These are phyloP conservation scores for Ormyrus thymus DNA, from an alignment of 2,888 invertebrate genomes.

Conservation along the genomic window DNA sequence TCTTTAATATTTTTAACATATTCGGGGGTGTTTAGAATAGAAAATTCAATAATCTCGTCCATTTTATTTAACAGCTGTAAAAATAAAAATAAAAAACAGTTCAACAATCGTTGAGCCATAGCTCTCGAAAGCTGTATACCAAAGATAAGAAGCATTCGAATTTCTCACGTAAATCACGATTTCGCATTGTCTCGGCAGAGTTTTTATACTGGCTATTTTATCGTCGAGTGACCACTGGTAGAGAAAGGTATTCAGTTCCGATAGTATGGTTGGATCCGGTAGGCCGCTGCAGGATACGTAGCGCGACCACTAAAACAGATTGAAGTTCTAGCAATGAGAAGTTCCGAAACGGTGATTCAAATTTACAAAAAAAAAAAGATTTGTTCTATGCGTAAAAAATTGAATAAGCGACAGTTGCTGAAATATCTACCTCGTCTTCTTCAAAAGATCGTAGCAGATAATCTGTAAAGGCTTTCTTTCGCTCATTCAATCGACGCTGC, in stretches of 20 bases:
- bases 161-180: constrained; percentile 66
- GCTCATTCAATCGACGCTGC: constrained; percentile 57
- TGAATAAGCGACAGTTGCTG: not conserved
- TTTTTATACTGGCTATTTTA: constrained; percentile 73
- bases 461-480: constrained; percentile 61
- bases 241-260: constrained; percentile 79
- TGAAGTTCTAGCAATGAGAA: not conserved
- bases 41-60: constrained; percentile 76
- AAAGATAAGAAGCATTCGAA: not conserved
- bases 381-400: not conserved
- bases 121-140: not conserved
- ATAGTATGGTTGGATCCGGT: constrained; percentile 78
- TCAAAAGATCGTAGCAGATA: constrained; percentile 58
- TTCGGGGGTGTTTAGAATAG: constrained; percentile 70
- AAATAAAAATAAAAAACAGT: not conserved
- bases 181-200: constrained; percentile 75
- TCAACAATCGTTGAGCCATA: not conserved
- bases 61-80: constrained; percentile 77
- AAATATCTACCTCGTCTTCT: constrained; percentile 64
- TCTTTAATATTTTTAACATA: constrained; percentile 76
- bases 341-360: not conserved
- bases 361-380: not conserved
- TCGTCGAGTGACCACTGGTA: constrained; percentile 77
- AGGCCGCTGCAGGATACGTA: constrained; percentile 79
- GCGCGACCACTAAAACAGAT: constrained; percentile 76